These are phyloP conservation scores for Chloroceryle amazona DNA, from an alignment of 2,797 vertebrate genomes.

Conservation along the genomic window DNA sequence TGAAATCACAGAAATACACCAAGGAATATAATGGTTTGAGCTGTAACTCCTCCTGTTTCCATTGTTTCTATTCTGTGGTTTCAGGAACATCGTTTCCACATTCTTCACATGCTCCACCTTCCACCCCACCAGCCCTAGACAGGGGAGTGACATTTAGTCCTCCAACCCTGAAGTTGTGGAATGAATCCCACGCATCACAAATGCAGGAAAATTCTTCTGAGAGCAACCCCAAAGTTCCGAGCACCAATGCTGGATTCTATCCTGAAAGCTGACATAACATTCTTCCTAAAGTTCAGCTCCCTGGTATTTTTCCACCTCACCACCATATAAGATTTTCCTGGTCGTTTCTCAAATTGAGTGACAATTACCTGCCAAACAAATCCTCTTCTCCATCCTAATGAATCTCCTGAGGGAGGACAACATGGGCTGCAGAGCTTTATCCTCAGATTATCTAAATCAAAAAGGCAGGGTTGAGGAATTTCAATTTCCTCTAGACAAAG, in stretches of 20 bases:
- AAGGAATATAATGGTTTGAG: background rate
- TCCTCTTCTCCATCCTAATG: background rate
- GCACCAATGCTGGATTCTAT: background rate
- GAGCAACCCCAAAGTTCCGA: background rate
- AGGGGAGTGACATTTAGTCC: background rate
- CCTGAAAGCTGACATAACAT: background rate
- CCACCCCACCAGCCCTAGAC: background rate
- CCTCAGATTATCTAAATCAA: background rate
- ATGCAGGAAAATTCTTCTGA: background rate
- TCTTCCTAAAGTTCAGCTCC: background rate
- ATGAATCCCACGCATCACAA: background rate
- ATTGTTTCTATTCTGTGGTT: conserved; percentile 4
- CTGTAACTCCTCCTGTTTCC: background rate
- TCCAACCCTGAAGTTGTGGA: background rate
- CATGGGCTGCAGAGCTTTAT: background rate
- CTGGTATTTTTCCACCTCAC: background rate
- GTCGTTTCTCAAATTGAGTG: background rate
- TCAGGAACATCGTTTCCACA: background rate
- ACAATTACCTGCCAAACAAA: background rate
- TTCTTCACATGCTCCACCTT: conserved; percentile 4
- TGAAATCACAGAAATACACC: background rate
- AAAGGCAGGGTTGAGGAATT: background rate
- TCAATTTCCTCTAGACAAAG: background rate
- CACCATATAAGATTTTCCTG: background rate
- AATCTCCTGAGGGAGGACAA: background rate